Evolutionary conservation across 2,888 invertebrate genomes (phyloP).

Genomic region (Sepiola atlantica): DNA sequence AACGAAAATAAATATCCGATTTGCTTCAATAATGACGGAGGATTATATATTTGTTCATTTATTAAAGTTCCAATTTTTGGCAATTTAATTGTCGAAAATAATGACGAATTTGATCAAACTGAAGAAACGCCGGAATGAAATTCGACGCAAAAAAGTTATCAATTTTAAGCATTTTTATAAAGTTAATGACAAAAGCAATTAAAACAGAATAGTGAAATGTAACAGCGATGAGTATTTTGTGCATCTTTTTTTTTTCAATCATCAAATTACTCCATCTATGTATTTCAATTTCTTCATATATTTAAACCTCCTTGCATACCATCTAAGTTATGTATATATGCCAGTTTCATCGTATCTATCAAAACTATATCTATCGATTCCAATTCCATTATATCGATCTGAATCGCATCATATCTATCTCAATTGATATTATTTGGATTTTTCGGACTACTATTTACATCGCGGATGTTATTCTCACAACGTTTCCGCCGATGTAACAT

Average conservation of each 20-base stretch:
- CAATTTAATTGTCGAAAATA: neutral
- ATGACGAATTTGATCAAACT: neutral
- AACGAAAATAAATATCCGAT: neutral
- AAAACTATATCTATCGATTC: too few species aligned
- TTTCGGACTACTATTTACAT: too few species aligned
- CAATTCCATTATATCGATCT: too few species aligned
- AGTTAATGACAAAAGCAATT: neutral
- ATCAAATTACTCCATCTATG: too few species aligned
- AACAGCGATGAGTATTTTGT: neutral
- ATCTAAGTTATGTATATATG: too few species aligned
- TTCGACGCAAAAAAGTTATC: neutral
- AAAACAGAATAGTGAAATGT: neutral
- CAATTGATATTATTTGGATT: too few species aligned
- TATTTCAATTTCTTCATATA: neutral
- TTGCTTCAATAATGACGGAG: neutral
- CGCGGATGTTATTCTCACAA: too few species aligned
- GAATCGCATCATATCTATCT: too few species aligned
- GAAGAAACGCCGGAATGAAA: neutral
- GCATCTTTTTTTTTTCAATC: neutral
- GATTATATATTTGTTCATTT: conserved; percentile 12
- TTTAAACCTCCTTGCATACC: too few species aligned
- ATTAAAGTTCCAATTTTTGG: neutral
- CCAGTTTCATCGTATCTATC: too few species aligned
- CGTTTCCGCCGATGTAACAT: too few species aligned
- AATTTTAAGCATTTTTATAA: neutral